phyloP scores from a whole-genome alignment of 2,113 vertebrate genomes.

The Serilophus lunatus region DNA sequence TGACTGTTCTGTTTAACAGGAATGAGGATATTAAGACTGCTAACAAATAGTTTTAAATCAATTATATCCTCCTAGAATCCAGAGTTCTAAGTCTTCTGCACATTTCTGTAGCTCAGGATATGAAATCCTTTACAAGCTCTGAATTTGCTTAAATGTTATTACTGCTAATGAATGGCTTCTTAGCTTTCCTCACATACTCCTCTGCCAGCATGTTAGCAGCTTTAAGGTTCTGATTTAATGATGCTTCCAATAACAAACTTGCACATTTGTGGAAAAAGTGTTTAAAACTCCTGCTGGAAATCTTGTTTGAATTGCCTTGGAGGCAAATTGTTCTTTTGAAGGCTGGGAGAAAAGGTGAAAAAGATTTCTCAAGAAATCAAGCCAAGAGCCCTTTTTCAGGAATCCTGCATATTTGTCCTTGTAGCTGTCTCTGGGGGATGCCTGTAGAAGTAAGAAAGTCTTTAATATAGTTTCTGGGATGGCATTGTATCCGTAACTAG shows the following conservation, averaged over 20 bases:
- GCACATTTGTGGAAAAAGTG: not conserved
- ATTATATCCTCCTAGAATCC: not conserved
- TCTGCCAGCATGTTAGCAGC: not conserved
- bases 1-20: not conserved
- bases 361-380: slow-evolving; percentile 4
- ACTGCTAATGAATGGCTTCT: not conserved
- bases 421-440: not conserved
- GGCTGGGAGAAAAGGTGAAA: not conserved
- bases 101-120: not conserved
- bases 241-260: not conserved
- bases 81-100: not conserved
- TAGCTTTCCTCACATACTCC: not conserved
- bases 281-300: not conserved
- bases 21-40: not conserved
- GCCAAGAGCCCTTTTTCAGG: slow-evolving; percentile 28
- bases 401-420: not conserved
- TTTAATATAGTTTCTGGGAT: not conserved
- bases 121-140: not conserved
- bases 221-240: not conserved
- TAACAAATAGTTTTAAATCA: not conserved
- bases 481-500: not conserved
- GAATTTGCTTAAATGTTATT: not conserved
- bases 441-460: not conserved
- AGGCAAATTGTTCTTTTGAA: slow-evolving; percentile 32
- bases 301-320: slow-evolving; percentile 2